Evolutionary conservation across 1,140 invertebrate species (phyloP).

Genomic region (Drosophila kepulauana): DNA sequence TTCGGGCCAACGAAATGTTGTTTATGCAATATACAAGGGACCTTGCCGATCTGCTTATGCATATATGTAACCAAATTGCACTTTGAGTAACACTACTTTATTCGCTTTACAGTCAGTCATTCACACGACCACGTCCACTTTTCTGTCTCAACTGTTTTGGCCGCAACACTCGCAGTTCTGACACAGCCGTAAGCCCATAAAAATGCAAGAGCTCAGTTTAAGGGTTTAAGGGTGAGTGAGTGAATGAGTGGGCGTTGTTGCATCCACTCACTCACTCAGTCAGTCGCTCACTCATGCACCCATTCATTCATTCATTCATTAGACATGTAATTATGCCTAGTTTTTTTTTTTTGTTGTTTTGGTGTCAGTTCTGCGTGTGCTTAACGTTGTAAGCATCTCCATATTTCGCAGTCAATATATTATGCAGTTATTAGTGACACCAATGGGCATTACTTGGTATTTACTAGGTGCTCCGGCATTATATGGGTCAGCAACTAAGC

Average conservation of each 20-base stretch:
- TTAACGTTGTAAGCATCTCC: conserved; percentile 33
- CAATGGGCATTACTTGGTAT: conserved; percentile 46
- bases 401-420: conserved; percentile 72
- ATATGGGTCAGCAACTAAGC: conserved; percentile 38
- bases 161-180: conserved; percentile 15
- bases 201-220: conserved; percentile 64
- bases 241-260: conserved; percentile 38
- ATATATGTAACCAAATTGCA: background rate
- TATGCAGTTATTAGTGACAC: conserved; percentile 76
- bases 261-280: conserved; percentile 39
- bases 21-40: conserved; percentile 35
- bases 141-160: conserved; percentile 59
- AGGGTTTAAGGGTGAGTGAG: conserved; percentile 39
- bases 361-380: conserved; percentile 44
- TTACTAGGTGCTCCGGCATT: conserved; percentile 9
- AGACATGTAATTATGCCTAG: conserved; percentile 35
- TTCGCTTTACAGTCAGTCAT: conserved; percentile 10
- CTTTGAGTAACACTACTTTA: conserved; percentile 11
- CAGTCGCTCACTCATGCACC: conserved; percentile 32
- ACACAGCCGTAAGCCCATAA: conserved; percentile 69
- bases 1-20: conserved; percentile 28
- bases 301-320: conserved; percentile 32
- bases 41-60: background rate
- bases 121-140: conserved; percentile 48
- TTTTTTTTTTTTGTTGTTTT: conserved; percentile 19